Evolutionary conservation across 2,797 vertebrate genomes (phyloP).

Genomic region (Heterohyrax brucei): DNA sequence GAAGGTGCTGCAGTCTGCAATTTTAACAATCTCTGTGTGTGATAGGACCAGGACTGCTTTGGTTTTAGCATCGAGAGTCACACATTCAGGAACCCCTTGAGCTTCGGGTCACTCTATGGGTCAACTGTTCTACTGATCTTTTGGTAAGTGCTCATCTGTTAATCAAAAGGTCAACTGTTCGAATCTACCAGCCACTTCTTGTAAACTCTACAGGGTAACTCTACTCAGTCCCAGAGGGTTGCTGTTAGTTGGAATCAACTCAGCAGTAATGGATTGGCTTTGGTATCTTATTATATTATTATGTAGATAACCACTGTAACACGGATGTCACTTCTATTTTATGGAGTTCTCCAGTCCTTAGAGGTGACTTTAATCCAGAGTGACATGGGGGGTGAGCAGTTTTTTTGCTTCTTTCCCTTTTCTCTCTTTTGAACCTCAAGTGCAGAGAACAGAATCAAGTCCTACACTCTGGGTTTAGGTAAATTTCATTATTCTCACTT

Average conservation of each 20-base stretch:
- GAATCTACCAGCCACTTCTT: too few species aligned
- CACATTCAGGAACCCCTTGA: background rate
- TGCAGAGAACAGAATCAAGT: background rate
- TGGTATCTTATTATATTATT: background rate
- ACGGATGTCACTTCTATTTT: background rate
- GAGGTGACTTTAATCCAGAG: slow-evolving; percentile 15
- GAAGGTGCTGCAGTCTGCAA: background rate
- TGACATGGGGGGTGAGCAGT: background rate
- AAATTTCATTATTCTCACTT: slow-evolving; percentile 20
- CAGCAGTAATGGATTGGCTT: too few species aligned
- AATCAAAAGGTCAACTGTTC: too few species aligned
- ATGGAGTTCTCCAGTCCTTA: background rate
- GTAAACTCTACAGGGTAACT: too few species aligned
- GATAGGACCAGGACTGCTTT: background rate
- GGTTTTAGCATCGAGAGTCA: background rate
- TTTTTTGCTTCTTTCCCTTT: slow-evolving; percentile 7
- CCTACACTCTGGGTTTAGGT: background rate
- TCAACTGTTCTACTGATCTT: background rate
- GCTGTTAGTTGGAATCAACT: too few species aligned
- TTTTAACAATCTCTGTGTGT: background rate
- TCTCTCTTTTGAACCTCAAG: slow-evolving; percentile 29
- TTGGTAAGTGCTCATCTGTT: too few species aligned
- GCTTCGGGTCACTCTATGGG: background rate
- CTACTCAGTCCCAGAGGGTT: too few species aligned
- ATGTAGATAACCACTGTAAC: background rate